phyloP scores from a whole-genome alignment of 1,140 invertebrate genomes.

The Megathymus violae region DNA sequence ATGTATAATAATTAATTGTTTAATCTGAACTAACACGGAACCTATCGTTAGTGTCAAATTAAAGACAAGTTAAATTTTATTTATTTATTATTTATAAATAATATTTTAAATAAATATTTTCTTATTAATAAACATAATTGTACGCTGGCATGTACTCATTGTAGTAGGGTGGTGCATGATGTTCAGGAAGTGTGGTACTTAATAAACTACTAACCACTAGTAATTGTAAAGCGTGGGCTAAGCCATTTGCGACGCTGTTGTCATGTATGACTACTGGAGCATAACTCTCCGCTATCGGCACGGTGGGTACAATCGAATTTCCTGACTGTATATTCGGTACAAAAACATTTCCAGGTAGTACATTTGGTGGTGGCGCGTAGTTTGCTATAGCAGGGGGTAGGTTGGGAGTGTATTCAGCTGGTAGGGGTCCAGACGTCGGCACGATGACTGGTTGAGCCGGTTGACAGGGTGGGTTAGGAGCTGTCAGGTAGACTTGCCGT shows the following conservation, averaged over 20 bases:
- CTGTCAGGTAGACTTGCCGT: constrained; percentile 2
- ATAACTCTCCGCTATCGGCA: constrained; percentile 35
- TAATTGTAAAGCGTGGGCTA: constrained; percentile 68
- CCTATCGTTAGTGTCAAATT: too few relatives aligned
- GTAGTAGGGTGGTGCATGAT: constrained; percentile 15
- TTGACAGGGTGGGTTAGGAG: neutral
- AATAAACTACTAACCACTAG: constrained; percentile 68
- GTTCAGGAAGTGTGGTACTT: constrained; percentile 55
- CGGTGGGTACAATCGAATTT: constrained; percentile 3
- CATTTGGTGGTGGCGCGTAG: neutral
- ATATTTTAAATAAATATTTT: too few relatives aligned
- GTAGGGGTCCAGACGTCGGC: neutral
- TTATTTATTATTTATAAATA: too few relatives aligned
- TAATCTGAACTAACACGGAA: too few relatives aligned
- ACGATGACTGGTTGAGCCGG: neutral
- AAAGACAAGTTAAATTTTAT: too few relatives aligned
- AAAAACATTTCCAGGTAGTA: constrained; percentile 5
- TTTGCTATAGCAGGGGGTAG: neutral
- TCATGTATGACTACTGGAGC: constrained; percentile 66
- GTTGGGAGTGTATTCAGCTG: constrained; percentile 18
- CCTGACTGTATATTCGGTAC: constrained; percentile 1
- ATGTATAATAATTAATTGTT: too few relatives aligned
- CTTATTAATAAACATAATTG: constrained; percentile 11
- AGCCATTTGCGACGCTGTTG: constrained; percentile 64
- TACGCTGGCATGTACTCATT: neutral